Evolutionary conservation across 2,797 vertebrate genomes (phyloP), one percentile per base, ranked within the genome.

Genomic region (Phoebastria nigripes): DNA sequence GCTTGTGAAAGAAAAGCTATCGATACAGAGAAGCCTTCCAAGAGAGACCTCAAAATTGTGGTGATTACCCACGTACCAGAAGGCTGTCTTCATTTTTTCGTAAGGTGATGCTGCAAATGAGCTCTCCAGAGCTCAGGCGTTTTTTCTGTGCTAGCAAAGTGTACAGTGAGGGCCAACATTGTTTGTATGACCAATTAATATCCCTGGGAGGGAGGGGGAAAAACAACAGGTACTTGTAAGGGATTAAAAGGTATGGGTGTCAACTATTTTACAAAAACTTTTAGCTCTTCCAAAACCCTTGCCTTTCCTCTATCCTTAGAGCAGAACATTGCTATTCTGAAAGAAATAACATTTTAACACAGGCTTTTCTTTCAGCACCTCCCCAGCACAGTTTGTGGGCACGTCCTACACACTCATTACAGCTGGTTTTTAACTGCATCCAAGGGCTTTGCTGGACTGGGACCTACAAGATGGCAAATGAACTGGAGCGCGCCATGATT

Each of bases 401-500:
- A 56, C 0, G 1, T 66, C 26, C 63, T 25, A 33, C 8, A 4
- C n/a, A 9, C 52, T 11, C 31, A 44, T 35, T 28, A 47, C 12
- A 56, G 26, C 11, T 2, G 2, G 1, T 42, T 74, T 78, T 41
- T 46, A 81, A 63, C 19, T 11, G 19, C 39, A 19, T 37, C 47
- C 61, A 62, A 73, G 37, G 55, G 54, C 35, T 52, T 41, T 24
- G 41, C 65, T 24, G 49, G 52, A 26, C n/a, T 24, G 51, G 22
- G 26, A 69, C 47, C 58, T 52, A n/a, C 0, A 0, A 71, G 55
- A 54, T 4, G 15, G 65, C 49, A 66, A 79, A 51, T 6, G 10
- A 82, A 51, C 5, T 0, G 6, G 29, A 44, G 41, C 3, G 0
- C 1, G 6, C 21, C 33, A 7, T 3, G 28, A 72, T 56, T 47